Evolutionary conservation across 2,888 invertebrate genomes (phyloP).

Genomic region (Drosophila algonquin): DNA sequence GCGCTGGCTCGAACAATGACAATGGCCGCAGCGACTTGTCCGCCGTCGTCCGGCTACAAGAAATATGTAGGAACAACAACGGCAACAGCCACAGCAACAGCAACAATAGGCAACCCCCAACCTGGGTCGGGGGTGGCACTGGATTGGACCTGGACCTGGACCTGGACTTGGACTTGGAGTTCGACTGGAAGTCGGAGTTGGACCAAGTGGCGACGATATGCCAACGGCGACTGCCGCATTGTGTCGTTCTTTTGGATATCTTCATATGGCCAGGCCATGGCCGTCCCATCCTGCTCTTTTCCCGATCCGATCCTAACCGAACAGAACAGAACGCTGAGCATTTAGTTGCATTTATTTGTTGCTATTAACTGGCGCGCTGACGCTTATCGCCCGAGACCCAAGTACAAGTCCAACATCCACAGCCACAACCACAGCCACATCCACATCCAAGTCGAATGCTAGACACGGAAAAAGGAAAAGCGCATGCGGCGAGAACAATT

Average conservation of each 20-base stretch:
- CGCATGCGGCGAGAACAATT: conserved; percentile 66
- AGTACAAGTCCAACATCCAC: conserved; percentile 20
- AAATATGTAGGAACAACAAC: conserved; percentile 53
- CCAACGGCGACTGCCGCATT: conserved; percentile 82
- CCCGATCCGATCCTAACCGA: conserved; percentile 41
- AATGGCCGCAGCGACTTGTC: conserved; percentile 55
- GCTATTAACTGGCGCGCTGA: conserved; percentile 83
- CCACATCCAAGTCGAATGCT: conserved; percentile 44
- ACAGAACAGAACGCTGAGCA: conserved; percentile 67
- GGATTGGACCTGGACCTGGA: conserved; percentile 30
- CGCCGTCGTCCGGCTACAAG: conserved; percentile 39
- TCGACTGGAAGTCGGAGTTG: conserved; percentile 2
- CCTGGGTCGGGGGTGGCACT: conserved; percentile 22
- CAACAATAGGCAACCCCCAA: conserved; percentile 21
- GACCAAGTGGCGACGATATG: conserved; percentile 78
- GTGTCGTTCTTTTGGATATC: conserved; percentile 84
- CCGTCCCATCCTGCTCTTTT: conserved; percentile 3
- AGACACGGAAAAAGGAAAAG: conserved; percentile 69
- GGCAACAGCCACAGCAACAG: conserved; percentile 29
- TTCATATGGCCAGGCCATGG: conserved; percentile 74
- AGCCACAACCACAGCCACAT: conserved; percentile 12
- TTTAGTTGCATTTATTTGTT: conserved; percentile 84
- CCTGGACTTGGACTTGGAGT: conserved; percentile 29
- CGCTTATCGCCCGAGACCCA: conserved; percentile 73
- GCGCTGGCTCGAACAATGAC: conserved; percentile 60